These are phyloP conservation scores for Mus pahari DNA, from an alignment of 2,113 vertebrate genomes.

Conservation along the genomic window DNA sequence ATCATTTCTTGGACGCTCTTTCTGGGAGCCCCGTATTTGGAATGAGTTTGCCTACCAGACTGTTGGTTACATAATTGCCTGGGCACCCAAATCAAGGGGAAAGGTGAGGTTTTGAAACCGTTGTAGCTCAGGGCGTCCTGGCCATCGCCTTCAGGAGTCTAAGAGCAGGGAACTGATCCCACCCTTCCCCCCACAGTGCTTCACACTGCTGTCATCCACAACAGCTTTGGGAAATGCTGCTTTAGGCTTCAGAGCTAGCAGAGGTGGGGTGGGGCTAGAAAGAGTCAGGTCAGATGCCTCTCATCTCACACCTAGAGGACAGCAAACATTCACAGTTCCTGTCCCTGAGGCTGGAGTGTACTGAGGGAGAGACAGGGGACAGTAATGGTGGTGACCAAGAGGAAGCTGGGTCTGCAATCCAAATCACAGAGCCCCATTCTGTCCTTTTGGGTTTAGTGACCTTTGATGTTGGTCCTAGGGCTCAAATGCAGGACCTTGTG, in stretches of 20 bases:
- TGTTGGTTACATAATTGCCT: neutral
- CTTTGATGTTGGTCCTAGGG: neutral
- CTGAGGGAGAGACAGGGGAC: neutral
- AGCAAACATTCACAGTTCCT: neutral
- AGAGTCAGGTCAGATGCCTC: neutral
- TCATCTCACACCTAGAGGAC: neutral
- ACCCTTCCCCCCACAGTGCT: too few relatives aligned
- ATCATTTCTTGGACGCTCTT: neutral
- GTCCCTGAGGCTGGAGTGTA: neutral
- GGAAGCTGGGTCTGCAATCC: neutral
- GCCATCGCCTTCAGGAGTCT: neutral
- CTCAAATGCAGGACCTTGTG: neutral
- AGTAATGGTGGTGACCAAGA: neutral
- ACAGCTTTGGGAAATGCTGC: neutral
- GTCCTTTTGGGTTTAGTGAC: neutral
- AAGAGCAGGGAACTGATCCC: neutral
- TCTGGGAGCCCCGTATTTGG: neutral
- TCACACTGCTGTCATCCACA: neutral
- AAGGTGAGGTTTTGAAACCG: slow-evolving; percentile 43
- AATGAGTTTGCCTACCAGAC: neutral
- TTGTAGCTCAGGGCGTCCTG: neutral
- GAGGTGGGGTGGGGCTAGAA: neutral
- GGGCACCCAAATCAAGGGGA: slow-evolving; percentile 21
- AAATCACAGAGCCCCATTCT: neutral
- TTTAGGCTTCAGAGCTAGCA: neutral